phyloP scores from a whole-genome alignment of 1,140 invertebrate genomes.

The Camponotus pennsylvanicus region DNA sequence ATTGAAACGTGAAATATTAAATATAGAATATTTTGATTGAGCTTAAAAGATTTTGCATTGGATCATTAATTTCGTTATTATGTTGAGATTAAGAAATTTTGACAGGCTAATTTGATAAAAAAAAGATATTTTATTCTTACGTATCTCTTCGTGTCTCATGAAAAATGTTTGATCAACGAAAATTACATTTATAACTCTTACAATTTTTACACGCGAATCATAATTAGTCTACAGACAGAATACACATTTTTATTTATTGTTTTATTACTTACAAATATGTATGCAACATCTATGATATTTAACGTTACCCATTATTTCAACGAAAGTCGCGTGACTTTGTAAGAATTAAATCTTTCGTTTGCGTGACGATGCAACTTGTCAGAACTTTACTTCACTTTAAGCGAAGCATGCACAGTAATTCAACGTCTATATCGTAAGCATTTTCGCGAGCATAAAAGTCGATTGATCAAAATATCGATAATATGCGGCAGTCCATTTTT shows the following conservation, averaged over 20 bases:
- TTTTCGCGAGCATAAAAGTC: conserved; percentile 44
- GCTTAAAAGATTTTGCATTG: not conserved
- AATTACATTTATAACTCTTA: not conserved
- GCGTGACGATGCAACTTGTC: conserved; percentile 46
- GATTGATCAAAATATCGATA: conserved; percentile 43
- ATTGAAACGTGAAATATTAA: not conserved
- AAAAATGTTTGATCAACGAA: not conserved
- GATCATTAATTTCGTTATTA: not conserved
- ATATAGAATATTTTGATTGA: conserved; percentile 1
- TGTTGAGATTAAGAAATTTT: not conserved
- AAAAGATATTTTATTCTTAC: not conserved
- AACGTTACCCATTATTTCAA: conserved; percentile 15
- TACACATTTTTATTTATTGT: not conserved
- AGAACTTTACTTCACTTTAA: not conserved
- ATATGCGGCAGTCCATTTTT: conserved; percentile 49
- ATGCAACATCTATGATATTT: not conserved
- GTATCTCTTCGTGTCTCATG: not conserved
- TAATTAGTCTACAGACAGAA: not conserved
- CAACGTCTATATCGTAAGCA: conserved; percentile 31
- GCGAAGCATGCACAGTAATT: not conserved
- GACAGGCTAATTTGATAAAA: not conserved
- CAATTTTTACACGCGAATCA: not conserved
- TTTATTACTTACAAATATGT: not conserved
- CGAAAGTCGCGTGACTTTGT: conserved; percentile 33
- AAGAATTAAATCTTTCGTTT: conserved; percentile 26